Percentiles rank a stretch among this genome's conserved stretches.
phyloP scores from a whole-genome alignment of 2,113 vertebrate species.

The Capreolus pygargus region DNA sequence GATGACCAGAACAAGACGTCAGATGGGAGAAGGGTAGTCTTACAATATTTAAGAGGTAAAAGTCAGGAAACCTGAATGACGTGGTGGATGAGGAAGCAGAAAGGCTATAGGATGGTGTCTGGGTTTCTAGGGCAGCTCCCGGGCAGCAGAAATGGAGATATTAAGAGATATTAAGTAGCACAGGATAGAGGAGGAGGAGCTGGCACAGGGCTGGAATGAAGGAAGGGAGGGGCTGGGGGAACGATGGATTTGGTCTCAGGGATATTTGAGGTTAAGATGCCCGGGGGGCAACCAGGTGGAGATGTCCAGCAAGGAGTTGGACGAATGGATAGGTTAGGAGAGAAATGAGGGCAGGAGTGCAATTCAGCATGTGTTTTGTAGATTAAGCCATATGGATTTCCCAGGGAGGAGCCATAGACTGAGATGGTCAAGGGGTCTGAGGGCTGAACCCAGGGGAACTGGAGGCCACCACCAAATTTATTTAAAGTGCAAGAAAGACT shows the following conservation, averaged over 20 bases:
- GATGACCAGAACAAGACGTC: not conserved
- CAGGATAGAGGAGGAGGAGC: not conserved
- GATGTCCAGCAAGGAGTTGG: not conserved
- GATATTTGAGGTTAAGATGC: not conserved
- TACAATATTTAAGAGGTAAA: not conserved
- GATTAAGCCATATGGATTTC: not conserved
- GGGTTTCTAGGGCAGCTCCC: not conserved
- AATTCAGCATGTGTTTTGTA: not conserved
- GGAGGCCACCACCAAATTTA: not conserved
- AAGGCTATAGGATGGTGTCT: not conserved
- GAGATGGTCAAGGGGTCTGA: not conserved
- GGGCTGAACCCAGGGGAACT: not conserved
- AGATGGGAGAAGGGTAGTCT: not conserved
- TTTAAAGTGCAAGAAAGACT: not conserved
- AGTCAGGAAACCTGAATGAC: not conserved
- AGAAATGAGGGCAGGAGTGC: not conserved
- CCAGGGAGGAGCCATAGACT: not conserved
- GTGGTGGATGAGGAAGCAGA: not conserved
- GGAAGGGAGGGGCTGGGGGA: too few species aligned
- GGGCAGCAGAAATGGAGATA: not conserved
- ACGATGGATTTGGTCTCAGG: not conserved
- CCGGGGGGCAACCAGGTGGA: not conserved
- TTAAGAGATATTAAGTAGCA: not conserved
- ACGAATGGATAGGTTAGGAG: not conserved
- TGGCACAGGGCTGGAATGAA: too few species aligned